Evolutionary conservation across 2,888 invertebrate genomes (phyloP).

Genomic region (Calliopum simillimum): DNA sequence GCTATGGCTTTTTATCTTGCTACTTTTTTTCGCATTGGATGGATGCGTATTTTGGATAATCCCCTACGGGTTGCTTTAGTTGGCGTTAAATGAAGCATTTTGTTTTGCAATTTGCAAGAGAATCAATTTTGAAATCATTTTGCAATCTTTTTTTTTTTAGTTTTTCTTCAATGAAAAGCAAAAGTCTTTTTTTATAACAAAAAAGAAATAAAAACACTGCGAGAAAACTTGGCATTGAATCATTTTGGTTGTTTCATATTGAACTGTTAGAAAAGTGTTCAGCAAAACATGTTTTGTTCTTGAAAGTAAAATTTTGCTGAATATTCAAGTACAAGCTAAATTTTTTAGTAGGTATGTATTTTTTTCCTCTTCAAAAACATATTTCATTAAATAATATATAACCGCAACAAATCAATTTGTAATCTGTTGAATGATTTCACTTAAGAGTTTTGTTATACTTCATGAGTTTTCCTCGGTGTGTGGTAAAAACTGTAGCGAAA

Average conservation of each 20-base stretch:
- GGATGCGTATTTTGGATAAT: neutral
- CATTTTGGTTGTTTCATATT: too few relatives aligned
- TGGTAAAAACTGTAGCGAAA: too few relatives aligned
- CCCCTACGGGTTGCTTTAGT: conserved; percentile 1
- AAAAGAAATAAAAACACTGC: neutral
- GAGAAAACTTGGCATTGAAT: neutral
- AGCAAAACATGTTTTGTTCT: too few relatives aligned
- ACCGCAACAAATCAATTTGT: neutral
- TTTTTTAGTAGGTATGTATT: too few relatives aligned
- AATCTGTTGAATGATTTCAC: neutral
- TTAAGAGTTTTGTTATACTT: too few relatives aligned
- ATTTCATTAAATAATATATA: neutral
- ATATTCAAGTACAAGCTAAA: too few relatives aligned
- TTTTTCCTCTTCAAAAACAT: too few relatives aligned
- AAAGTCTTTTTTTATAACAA: neutral
- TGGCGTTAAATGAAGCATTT: conserved; percentile 19
- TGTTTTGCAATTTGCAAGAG: conserved; percentile 17
- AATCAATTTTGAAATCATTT: conserved; percentile 10
- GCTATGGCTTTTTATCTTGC: neutral
- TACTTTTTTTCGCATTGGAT: neutral
- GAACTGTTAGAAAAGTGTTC: too few relatives aligned
- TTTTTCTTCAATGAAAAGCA: neutral
- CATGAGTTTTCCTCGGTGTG: too few relatives aligned
- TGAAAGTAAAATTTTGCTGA: too few relatives aligned
- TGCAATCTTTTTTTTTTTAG: too few relatives aligned